phyloP scores from a whole-genome alignment of 1,140 invertebrate species.

The Drosophila tani region DNA sequence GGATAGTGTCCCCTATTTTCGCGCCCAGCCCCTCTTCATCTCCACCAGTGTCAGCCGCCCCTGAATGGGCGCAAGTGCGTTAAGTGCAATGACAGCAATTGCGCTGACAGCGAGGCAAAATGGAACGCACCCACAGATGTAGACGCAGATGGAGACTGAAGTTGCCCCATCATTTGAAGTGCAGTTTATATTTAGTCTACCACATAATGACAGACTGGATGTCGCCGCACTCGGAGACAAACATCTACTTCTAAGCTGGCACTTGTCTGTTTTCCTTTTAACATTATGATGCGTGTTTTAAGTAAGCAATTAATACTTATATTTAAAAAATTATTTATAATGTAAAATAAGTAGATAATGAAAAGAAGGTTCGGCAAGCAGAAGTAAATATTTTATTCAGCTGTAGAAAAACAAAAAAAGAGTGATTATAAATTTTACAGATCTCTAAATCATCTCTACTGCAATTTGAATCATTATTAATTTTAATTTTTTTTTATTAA shows the following conservation, averaged over 20 bases:
- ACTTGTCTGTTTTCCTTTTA: background rate
- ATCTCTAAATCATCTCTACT: no score
- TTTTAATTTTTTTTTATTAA: no score
- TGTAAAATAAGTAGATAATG: no score
- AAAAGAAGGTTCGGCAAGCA: background rate
- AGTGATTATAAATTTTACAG: no score
- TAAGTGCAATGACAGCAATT: conserved; percentile 81
- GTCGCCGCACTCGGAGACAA: conserved; percentile 9
- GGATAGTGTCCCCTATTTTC: background rate
- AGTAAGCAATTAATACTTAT: background rate
- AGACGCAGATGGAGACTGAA: conserved; percentile 23
- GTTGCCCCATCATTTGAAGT: conserved; percentile 52
- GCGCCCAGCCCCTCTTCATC: background rate
- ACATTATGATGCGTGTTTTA: background rate
- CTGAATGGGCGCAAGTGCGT: conserved; percentile 70
- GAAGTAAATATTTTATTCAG: no score
- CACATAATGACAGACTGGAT: conserved; percentile 48
- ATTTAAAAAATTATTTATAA: no score
- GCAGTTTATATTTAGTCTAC: conserved; percentile 76
- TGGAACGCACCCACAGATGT: conserved; percentile 52
- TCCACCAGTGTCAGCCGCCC: background rate
- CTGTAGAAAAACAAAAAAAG: no score
- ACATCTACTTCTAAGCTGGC: background rate
- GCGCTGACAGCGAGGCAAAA: conserved; percentile 74
- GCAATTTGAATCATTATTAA: no score